Percentiles rank a stretch among this genome's conserved stretches.
Conservation (phyloP, 2,797 vertebrate genomes). For the Merluccius polli region DNA sequence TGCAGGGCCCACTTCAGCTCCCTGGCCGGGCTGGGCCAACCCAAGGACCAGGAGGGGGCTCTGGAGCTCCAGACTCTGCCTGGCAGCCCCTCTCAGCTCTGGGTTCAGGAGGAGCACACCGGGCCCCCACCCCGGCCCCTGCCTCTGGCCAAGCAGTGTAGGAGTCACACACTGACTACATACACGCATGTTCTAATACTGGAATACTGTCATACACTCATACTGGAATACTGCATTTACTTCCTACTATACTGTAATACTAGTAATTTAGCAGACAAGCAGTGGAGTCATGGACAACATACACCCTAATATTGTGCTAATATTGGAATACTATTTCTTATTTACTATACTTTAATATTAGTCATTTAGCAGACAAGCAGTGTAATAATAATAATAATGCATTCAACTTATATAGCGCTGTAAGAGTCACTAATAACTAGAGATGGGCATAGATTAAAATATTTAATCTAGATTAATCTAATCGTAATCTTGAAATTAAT, state of each 20-base stretch:
- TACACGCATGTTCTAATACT: background rate
- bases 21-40: conserved; percentile 53
- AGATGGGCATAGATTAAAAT: too few relatives aligned
- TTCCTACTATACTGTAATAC: background rate
- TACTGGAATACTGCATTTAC: background rate
- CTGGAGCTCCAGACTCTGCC: conserved; percentile 55
- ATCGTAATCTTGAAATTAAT: too few relatives aligned
- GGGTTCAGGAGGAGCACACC: conserved; percentile 69
- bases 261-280: background rate
- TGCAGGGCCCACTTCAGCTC: conserved; percentile 78
- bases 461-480: too few relatives aligned
- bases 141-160: conserved; percentile 59
- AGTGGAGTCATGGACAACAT: background rate
- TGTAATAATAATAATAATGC: too few relatives aligned
- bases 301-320: too few relatives aligned
- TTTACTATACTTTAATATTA: background rate
- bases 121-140: conserved; percentile 30
- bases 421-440: background rate
- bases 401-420: too few relatives aligned
- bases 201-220: background rate
- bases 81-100: conserved; percentile 60
- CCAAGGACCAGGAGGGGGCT: conserved; percentile 41
- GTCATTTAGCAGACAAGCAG: background rate
- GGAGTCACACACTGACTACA: conserved; percentile 34
- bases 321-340: too few relatives aligned